phyloP scores from a whole-genome alignment of 2,888 invertebrate species.

The Thera obeliscata region DNA sequence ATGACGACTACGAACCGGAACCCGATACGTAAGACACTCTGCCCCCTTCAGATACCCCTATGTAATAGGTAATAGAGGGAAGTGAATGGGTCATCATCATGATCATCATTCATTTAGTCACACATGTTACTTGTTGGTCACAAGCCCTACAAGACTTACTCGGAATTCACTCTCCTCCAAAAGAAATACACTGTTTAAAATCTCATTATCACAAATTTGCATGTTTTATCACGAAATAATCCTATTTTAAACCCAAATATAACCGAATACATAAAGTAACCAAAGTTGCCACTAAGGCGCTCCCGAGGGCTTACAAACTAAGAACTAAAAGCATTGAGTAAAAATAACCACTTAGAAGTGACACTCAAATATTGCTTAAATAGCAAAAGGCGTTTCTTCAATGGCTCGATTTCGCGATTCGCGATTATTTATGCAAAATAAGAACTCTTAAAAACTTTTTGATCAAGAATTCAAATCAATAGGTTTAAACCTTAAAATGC shows the following conservation, averaged over 20 bases:
- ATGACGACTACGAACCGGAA: too few species aligned
- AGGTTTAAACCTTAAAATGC: too few species aligned
- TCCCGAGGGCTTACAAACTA: slow-evolving; percentile 32
- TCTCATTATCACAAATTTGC: slow-evolving; percentile 16
- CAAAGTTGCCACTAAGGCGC: slow-evolving; percentile 32
- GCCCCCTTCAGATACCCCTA: too few species aligned
- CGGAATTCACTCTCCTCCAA: background rate
- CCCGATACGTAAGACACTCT: too few species aligned
- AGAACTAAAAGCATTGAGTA: slow-evolving; percentile 15
- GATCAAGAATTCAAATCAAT: too few species aligned
- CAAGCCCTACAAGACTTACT: background rate
- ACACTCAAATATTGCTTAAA: background rate
- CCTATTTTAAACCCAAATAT: slow-evolving; percentile 23
- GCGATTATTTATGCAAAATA: background rate
- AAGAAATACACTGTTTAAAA: background rate
- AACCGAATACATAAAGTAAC: slow-evolving; percentile 29
- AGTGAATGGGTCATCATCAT: too few species aligned
- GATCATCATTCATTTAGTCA: too few species aligned
- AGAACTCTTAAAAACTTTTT: too few species aligned
- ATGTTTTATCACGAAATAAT: slow-evolving; percentile 30
- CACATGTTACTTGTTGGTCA: too few species aligned
- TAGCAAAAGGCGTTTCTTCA: background rate
- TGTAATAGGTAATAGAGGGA: too few species aligned
- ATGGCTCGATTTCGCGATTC: background rate
- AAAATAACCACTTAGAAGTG: slow-evolving; percentile 8